Conservation (phyloP, 2,797 vertebrate species). For the Notolabrus celidotus region DNA sequence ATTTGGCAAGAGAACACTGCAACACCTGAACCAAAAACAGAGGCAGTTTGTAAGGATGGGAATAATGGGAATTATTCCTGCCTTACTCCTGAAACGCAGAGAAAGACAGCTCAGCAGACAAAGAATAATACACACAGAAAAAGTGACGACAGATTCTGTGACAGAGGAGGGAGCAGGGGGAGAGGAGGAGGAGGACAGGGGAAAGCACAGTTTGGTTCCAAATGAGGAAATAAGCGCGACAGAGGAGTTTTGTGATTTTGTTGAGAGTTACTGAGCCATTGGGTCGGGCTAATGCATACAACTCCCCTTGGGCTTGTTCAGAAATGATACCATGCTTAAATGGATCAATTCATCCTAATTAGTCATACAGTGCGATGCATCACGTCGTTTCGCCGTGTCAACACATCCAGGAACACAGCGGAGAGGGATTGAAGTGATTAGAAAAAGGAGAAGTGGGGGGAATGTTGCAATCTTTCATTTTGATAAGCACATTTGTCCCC, state of each 20-base stretch:
- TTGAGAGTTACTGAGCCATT: conserved; percentile 72
- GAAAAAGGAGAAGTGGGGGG: conserved; percentile 66
- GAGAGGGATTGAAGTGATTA: conserved; percentile 77
- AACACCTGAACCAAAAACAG: conserved; percentile 65
- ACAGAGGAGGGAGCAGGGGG: conserved; percentile 29
- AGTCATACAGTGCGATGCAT: conserved; percentile 81
- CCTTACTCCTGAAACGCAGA: conserved; percentile 42
- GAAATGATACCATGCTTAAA: conserved; percentile 82
- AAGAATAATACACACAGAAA: conserved; percentile 44
- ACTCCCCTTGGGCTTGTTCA: conserved; percentile 80
- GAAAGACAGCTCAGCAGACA: conserved; percentile 28
- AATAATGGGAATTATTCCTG: conserved; percentile 22
- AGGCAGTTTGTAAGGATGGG: conserved; percentile 37
- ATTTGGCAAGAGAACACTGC: conserved; percentile 54
- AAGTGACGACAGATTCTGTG: conserved; percentile 51
- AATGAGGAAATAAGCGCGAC: conserved; percentile 35
- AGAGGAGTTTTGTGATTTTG: conserved; percentile 52
- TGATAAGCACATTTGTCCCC: conserved; percentile 70
- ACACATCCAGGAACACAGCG: conserved; percentile 78
- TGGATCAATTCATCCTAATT: conserved; percentile 85
- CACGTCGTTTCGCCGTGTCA: conserved; percentile 75
- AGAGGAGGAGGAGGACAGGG: neutral
- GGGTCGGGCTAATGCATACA: conserved; percentile 76
- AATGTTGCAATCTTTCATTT: conserved; percentile 81
- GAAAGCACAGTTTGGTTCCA: conserved; percentile 30